These are phyloP conservation scores for Pherbina coryleti DNA, from an alignment of 2,888 invertebrate genomes.

Conservation along the genomic window DNA sequence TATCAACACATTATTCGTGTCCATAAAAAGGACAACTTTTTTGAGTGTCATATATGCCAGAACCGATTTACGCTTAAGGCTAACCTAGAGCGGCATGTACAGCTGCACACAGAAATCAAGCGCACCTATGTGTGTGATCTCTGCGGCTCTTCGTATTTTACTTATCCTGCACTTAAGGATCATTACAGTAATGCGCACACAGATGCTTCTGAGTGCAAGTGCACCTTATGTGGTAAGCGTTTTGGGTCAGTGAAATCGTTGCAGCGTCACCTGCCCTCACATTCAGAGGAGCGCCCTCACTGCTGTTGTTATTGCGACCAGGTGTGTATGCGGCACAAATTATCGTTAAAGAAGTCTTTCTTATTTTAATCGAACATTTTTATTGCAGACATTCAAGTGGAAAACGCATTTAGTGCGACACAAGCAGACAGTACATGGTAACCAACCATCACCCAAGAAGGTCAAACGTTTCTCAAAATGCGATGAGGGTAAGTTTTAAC, in stretches of 20 bases:
- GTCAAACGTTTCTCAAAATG: conserved; percentile 66
- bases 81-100: conserved; percentile 68
- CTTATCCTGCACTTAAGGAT: conserved; percentile 68
- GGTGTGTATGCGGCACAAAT: conserved; percentile 49
- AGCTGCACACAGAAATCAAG: conserved; percentile 68
- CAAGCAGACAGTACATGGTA: conserved; percentile 67
- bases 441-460: conserved; percentile 66
- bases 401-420: conserved; percentile 69
- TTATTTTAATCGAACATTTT: neutral
- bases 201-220: conserved; percentile 67
- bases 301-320: conserved; percentile 68
- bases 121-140: conserved; percentile 69
- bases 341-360: neutral
- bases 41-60: conserved; percentile 69
- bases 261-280: conserved; percentile 68
- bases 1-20: conserved; percentile 68
- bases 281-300: conserved; percentile 69
- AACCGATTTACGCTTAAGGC: conserved; percentile 69
- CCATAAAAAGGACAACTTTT: conserved; percentile 69
- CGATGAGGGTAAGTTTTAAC: conserved; percentile 62
- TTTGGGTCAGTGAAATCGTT: conserved; percentile 67
- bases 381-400: conserved; percentile 66
- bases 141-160: conserved; percentile 69
- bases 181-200: conserved; percentile 68
- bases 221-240: conserved; percentile 67